Evolutionary conservation across 2,113 vertebrate species (phyloP).

Genomic region (Hucho hucho): DNA sequence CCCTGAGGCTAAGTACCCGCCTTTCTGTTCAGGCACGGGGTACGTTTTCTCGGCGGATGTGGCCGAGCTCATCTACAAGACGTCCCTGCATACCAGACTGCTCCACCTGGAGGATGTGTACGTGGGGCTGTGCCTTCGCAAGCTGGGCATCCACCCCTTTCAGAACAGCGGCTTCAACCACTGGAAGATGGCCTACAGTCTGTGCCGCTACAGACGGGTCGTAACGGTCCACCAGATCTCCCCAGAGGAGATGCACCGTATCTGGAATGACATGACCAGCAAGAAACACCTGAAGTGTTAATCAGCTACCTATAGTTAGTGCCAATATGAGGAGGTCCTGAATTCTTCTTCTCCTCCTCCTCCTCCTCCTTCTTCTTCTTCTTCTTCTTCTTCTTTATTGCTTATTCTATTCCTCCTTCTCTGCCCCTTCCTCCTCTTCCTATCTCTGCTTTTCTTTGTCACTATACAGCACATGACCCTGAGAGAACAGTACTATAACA

Average conservation of each 20-base stretch:
- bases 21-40: slow-evolving; percentile 96
- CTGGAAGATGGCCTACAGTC: slow-evolving; percentile 99
- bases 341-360: background rate
- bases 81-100: slow-evolving; percentile 93
- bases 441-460: background rate
- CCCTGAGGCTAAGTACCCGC: slow-evolving; percentile 95
- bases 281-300: slow-evolving; percentile 99
- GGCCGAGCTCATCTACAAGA: slow-evolving; percentile 95
- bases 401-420: background rate
- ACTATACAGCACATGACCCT: slow-evolving; percentile 21
- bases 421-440: background rate
- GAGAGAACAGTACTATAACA: slow-evolving; percentile 1
- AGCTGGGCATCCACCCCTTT: slow-evolving; percentile 94
- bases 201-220: slow-evolving; percentile 93
- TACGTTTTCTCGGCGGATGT: slow-evolving; percentile 97
- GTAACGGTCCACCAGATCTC: slow-evolving; percentile 98
- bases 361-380: background rate
- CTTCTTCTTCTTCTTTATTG: background rate
- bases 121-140: slow-evolving; percentile 92
- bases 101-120: slow-evolving; percentile 98
- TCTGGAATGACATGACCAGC: slow-evolving; percentile 99
- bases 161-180: slow-evolving; percentile 99
- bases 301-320: slow-evolving; percentile 10
- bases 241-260: slow-evolving; percentile 97
- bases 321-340: background rate